phyloP scores from a whole-genome alignment of 2,888 invertebrate species.

The Xylocampa areola region DNA sequence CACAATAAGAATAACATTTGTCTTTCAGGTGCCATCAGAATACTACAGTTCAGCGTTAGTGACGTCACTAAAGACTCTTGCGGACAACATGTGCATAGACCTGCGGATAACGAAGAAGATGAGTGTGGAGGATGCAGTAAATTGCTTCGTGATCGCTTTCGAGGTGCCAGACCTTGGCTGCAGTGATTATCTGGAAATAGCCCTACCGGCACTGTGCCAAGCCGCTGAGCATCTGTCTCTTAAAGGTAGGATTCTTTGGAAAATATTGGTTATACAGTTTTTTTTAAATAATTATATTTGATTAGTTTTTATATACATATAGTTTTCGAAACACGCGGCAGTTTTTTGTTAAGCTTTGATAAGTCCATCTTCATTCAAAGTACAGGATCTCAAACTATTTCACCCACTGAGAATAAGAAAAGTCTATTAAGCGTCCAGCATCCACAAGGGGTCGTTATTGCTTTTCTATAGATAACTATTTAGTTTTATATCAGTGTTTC shows the following conservation, averaged over 20 bases:
- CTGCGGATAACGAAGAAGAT: slow-evolving; percentile 89
- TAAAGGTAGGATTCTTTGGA: slow-evolving; percentile 73
- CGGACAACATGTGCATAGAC: slow-evolving; percentile 93
- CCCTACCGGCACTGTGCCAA: slow-evolving; percentile 94
- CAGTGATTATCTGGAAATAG: slow-evolving; percentile 95
- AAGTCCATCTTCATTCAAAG: too few species aligned
- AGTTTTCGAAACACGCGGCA: too few species aligned
- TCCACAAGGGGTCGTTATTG: too few species aligned
- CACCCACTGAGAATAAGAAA: too few species aligned
- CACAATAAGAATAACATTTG: too few species aligned
- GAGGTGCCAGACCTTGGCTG: slow-evolving; percentile 93
- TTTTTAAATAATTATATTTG: too few species aligned
- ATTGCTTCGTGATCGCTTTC: slow-evolving; percentile 92
- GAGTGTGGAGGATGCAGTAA: slow-evolving; percentile 89
- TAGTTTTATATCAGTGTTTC: too few species aligned
- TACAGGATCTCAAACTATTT: too few species aligned
- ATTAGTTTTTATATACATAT: too few species aligned
- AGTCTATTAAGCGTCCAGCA: too few species aligned
- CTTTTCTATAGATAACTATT: too few species aligned
- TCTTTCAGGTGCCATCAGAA: slow-evolving; percentile 82
- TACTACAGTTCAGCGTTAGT: slow-evolving; percentile 91
- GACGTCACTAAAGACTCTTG: slow-evolving; percentile 93
- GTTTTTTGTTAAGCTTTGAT: too few species aligned
- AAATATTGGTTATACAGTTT: background rate
- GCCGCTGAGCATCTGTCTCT: slow-evolving; percentile 93